Percentiles rank a stretch among this genome's conserved stretches.
These are phyloP conservation scores for Maniola jurtina DNA, from an alignment of 1,140 invertebrate genomes.

Conservation along the genomic window DNA sequence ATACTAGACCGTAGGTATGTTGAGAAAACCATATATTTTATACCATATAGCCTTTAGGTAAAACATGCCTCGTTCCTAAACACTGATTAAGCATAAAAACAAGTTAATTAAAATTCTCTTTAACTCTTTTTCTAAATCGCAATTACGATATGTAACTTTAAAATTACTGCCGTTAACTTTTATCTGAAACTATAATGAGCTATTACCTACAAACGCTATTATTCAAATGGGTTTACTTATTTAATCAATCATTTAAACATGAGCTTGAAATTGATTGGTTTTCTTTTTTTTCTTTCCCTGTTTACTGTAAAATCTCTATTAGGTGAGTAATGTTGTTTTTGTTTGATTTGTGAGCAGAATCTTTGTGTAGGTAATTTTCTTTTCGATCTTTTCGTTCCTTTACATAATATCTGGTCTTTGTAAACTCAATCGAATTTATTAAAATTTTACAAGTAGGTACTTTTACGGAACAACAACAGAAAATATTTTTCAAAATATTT, in stretches of 20 bases:
- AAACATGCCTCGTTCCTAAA: no score
- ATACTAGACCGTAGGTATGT: no score
- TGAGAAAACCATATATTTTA: no score
- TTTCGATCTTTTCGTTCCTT: background rate
- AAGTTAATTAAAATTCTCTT: no score
- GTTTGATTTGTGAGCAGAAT: background rate
- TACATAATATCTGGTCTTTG: no score
- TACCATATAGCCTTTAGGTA: no score
- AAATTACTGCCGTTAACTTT: constrained; percentile 1
- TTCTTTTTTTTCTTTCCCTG: background rate
- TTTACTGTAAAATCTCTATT: background rate
- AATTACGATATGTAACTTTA: background rate
- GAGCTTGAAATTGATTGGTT: background rate
- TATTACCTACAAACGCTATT: constrained; percentile 6
- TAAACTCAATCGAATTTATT: no score
- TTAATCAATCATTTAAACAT: background rate
- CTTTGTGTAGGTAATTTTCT: background rate
- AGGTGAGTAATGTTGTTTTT: background rate
- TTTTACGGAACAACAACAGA: no score
- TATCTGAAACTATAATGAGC: background rate
- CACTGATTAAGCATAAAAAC: no score
- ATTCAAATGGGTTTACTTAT: background rate
- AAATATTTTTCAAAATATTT: no score
- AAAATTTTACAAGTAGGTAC: no score
- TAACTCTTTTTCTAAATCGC: constrained; percentile 7